Base-by-base conservation (phyloP, 2,113 vertebrate genomes). In the Seriola quinqueradiata region DNA sequence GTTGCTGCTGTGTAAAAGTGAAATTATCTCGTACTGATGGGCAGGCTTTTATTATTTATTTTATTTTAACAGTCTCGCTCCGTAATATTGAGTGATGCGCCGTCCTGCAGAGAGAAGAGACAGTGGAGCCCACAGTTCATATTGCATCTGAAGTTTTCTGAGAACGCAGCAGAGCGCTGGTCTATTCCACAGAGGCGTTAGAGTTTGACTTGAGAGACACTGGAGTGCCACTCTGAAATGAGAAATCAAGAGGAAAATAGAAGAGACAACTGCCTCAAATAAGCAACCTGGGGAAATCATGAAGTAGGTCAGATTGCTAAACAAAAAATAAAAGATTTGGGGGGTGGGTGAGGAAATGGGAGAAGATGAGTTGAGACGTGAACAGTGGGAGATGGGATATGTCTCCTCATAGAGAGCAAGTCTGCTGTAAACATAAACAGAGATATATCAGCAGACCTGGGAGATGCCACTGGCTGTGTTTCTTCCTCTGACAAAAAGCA, bases 81-180 rank as follows among this genome's bases (percentile, higher is more conserved):
- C 42, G 79, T 21, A 4, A 71, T 79, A 86, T 81, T 58, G 83
- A 83, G 79, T 78, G 90, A 73, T 54, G 69, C 3, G 0, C 19
- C 34, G 21, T 80, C 87, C 87, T 78, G 81, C 81, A 70, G 63
- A 65, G 61, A 57, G 44, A 14, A 54, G 21, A 32, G 55, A 71
- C 32, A 28, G 10, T 55, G 38, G 71, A 79, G 70, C 55, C 63
- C 34, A 60, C 16, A 8, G 61, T 61, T 81, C 66, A 36, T 48
- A 61, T 65, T 14, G n/a, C 36, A 74, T 42, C 23, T 48, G 54
- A 76, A 13, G 75, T 52, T 88, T 86, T 73, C 83, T 32, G 32
- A 64, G 72, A 90, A 85, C 77, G 54, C 80, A 82, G 72, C 75
- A 17, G 80, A 44, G 50, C 11, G 13, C 28, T 3, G 42, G 25